Evolutionary conservation across 2,797 vertebrate genomes (phyloP).

Genomic region (Dendrocincla tyrannina): DNA sequence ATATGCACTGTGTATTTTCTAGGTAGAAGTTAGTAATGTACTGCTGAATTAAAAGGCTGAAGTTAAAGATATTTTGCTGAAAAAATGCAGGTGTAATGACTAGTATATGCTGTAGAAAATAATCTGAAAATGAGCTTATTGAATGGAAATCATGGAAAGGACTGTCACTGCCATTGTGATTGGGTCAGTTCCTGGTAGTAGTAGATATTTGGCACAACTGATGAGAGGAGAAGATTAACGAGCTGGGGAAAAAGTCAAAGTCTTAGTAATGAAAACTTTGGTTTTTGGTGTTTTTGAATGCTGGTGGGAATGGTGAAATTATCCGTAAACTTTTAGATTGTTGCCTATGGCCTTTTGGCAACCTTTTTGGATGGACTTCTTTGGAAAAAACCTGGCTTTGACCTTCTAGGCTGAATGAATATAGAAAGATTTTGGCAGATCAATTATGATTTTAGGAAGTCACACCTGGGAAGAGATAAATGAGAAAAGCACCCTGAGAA

Average conservation of each 20-base stretch:
- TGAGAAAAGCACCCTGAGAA: neutral
- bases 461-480: neutral
- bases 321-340: neutral
- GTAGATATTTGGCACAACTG: neutral
- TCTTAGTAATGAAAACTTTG: neutral
- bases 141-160: neutral
- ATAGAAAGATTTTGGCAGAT: neutral
- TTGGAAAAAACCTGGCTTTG: neutral
- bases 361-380: neutral
- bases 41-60: neutral
- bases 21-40: neutral
- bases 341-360: neutral
- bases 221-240: neutral
- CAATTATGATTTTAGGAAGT: neutral
- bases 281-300: neutral
- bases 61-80: neutral
- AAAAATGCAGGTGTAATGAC: neutral
- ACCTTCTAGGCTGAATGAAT: neutral
- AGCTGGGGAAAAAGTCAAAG: neutral
- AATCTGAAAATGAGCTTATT: neutral
- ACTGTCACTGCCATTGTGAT: neutral
- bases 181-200: neutral
- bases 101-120: neutral
- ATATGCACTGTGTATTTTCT: neutral
- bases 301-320: neutral